Conservation (phyloP, 2,888 invertebrate genomes). For the Tetanocera ferruginea region DNA sequence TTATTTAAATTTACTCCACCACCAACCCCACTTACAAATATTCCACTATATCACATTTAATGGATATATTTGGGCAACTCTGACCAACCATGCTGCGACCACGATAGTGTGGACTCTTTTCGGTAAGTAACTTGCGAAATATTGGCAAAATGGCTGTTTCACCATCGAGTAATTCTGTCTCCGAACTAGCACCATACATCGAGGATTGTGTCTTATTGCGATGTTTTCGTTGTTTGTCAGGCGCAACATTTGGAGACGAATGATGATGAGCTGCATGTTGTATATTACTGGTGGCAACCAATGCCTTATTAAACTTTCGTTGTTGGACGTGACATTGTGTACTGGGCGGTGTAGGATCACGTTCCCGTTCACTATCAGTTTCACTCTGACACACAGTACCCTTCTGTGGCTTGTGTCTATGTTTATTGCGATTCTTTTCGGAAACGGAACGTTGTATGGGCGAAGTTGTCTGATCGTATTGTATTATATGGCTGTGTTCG, state of each 20-base stretch:
- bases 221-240: constrained; percentile 65
- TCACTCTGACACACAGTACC: constrained; percentile 73
- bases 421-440: constrained; percentile 75
- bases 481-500: constrained; percentile 67
- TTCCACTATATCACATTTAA: constrained; percentile 95
- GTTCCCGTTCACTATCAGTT: constrained; percentile 71
- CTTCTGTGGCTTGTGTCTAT: constrained; percentile 71
- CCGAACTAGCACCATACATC: constrained; percentile 85
- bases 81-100: constrained; percentile 74
- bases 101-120: constrained; percentile 79
- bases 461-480: constrained; percentile 66
- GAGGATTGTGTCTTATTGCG: constrained; percentile 63
- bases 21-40: constrained; percentile 81
- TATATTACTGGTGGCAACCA: constrained; percentile 54
- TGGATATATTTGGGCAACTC: constrained; percentile 94
- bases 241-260: constrained; percentile 76
- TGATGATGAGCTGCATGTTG: constrained; percentile 73
- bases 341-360: constrained; percentile 64
- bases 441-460: constrained; percentile 77
- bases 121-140: constrained; percentile 90
- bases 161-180: constrained; percentile 84
- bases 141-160: constrained; percentile 87
- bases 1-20: too few relatives aligned
- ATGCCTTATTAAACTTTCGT: constrained; percentile 62
- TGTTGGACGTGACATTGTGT: constrained; percentile 61